Conservation (phyloP, 2,113 vertebrate species). For the Dolichallabes microphthalmus region DNA sequence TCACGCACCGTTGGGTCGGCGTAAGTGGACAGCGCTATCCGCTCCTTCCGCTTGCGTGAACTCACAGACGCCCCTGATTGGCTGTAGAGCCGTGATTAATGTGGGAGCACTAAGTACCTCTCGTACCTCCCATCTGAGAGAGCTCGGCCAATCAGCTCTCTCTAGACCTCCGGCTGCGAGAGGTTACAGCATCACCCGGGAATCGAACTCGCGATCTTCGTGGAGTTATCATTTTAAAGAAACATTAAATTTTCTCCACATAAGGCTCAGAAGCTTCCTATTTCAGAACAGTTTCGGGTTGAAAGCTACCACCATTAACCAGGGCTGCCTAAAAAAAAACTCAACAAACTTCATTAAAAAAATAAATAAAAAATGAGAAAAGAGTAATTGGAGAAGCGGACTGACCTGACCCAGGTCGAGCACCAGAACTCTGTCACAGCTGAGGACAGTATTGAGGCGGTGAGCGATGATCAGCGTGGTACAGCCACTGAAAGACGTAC, state of each 20-base stretch:
- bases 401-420: slow-evolving; percentile 90
- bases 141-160: no score
- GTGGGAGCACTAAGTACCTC: no score
- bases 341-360: neutral
- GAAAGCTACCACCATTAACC: neutral
- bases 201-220: neutral
- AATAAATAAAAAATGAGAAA: slow-evolving; percentile 10
- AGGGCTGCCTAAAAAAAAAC: neutral
- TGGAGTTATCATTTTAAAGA: neutral
- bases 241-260: neutral
- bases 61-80: no score
- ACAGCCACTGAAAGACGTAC: slow-evolving; percentile 84
- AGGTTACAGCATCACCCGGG: no score
- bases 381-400: slow-evolving; percentile 19
- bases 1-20: no score
- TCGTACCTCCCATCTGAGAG: no score
- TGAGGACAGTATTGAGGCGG: slow-evolving; percentile 90
- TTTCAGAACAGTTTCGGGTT: neutral
- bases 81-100: no score
- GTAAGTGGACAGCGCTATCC: no score
- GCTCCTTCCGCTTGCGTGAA: no score
- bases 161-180: no score
- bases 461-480: slow-evolving; percentile 95
- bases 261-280: neutral
- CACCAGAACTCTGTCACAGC: slow-evolving; percentile 93